Evolutionary conservation across 1,140 invertebrate species (phyloP).

Genomic region (Planococcus citri): DNA sequence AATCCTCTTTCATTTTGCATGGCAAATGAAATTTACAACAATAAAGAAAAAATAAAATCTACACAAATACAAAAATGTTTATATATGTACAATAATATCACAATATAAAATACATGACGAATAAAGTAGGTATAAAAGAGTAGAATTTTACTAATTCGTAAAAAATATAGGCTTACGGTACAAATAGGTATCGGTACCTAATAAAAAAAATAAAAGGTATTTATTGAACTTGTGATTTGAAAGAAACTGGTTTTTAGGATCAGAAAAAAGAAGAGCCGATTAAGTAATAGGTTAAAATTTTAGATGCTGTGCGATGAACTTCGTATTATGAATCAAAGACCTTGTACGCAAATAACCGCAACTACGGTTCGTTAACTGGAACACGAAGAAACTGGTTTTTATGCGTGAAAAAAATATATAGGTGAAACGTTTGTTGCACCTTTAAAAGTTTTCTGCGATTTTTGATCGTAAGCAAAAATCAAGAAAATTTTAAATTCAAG

Average conservation of each 20-base stretch:
- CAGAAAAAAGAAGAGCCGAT: background rate
- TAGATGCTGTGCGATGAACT: background rate
- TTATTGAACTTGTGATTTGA: background rate
- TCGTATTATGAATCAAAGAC: background rate
- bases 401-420: background rate
- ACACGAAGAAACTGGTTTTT: background rate
- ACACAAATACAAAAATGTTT: slow-evolving; percentile 4
- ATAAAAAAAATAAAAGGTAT: background rate
- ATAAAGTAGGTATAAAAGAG: slow-evolving; percentile 2
- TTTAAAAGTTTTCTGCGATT: background rate
- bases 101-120: slow-evolving; percentile 14
- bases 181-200: background rate
- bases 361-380: background rate
- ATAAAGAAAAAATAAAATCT: too few species aligned
- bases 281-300: background rate
- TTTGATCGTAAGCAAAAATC: background rate
- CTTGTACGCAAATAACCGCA: background rate
- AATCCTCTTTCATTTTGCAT: too few species aligned
- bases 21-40: too few species aligned
- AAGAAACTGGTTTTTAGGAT: background rate
- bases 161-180: background rate
- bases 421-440: background rate
- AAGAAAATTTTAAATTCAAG: background rate
- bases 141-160: background rate
- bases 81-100: slow-evolving; percentile 15